Evolutionary conservation across 1,140 invertebrate genomes (phyloP).

Genomic region (Trichogramma pretiosum): DNA sequence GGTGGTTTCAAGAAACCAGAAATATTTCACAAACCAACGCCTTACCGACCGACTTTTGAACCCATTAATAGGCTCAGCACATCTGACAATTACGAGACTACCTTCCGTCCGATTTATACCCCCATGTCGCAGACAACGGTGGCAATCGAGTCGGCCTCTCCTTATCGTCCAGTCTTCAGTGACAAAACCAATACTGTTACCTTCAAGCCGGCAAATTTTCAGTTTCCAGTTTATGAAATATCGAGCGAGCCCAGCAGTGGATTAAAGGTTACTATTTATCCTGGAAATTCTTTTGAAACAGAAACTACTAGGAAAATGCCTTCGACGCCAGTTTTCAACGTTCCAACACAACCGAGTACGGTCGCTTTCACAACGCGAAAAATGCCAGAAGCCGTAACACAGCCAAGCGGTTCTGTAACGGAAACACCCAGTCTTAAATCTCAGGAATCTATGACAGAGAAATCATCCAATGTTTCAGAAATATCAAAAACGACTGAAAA

Average conservation of each 20-base stretch:
- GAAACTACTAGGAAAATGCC: not conserved
- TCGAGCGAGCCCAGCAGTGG: not conserved
- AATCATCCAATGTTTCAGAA: not conserved
- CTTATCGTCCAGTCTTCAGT: not conserved
- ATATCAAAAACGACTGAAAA: not conserved
- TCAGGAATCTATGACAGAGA: not conserved
- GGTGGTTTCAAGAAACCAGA: constrained; percentile 4
- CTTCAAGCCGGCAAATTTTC: not conserved
- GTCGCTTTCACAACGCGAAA: no score
- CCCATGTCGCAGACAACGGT: no score
- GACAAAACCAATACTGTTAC: not conserved
- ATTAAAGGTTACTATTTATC: no score
- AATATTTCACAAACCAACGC: not conserved
- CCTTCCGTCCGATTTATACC: not conserved
- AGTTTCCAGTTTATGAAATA: not conserved
- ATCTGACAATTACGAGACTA: not conserved
- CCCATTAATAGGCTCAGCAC: not conserved
- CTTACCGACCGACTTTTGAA: not conserved
- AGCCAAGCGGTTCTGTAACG: no score
- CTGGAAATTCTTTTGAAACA: no score
- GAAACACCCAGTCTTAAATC: not conserved
- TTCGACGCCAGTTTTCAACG: not conserved
- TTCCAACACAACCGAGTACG: not conserved
- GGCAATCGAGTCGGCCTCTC: not conserved
- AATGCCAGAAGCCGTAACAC: no score